Conservation (phyloP, 2,888 invertebrate species). For the Vanessa cardui region DNA sequence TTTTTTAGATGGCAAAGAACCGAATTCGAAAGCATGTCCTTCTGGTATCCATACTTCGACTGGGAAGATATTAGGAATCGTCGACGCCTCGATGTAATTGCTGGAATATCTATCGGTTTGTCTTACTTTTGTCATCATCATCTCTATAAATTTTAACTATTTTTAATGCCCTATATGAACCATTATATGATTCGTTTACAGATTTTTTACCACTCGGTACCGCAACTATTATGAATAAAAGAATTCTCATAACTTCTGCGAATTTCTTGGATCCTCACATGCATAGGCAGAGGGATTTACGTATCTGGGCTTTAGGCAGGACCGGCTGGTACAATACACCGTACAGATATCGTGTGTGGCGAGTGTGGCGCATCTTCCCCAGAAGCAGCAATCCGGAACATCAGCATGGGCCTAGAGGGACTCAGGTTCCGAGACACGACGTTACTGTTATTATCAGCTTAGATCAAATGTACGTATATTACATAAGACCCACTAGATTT, state of each 20-base stretch:
- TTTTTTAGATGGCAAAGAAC: constrained; percentile 44
- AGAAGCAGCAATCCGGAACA: constrained; percentile 60
- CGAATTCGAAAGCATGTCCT: constrained; percentile 23
- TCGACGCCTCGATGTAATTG: constrained; percentile 30
- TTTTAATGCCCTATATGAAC: too few relatives aligned
- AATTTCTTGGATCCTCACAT: constrained; percentile 53
- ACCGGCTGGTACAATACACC: constrained; percentile 49
- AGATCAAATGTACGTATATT: constrained; percentile 54
- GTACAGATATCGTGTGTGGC: constrained; percentile 58
- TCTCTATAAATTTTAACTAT: neutral
- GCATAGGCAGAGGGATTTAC: constrained; percentile 49
- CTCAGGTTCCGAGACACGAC: constrained; percentile 58
- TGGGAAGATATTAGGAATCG: constrained; percentile 38
- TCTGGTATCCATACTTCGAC: constrained; percentile 29
- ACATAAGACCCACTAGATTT: constrained; percentile 19
- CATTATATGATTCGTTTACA: constrained; percentile 40
- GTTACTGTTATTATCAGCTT: constrained; percentile 49
- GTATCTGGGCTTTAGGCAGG: constrained; percentile 60
- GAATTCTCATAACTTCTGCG: constrained; percentile 53
- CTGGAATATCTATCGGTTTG: constrained; percentile 43
- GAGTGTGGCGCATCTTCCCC: constrained; percentile 51
- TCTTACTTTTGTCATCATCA: neutral
- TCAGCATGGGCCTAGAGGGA: constrained; percentile 57
- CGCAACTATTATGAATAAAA: constrained; percentile 52
- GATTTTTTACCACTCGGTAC: constrained; percentile 51